Evolutionary conservation across 2,113 vertebrate species (phyloP), one percentile per base, ranked within the genome.

Genomic region (Paradisaea rubra): DNA sequence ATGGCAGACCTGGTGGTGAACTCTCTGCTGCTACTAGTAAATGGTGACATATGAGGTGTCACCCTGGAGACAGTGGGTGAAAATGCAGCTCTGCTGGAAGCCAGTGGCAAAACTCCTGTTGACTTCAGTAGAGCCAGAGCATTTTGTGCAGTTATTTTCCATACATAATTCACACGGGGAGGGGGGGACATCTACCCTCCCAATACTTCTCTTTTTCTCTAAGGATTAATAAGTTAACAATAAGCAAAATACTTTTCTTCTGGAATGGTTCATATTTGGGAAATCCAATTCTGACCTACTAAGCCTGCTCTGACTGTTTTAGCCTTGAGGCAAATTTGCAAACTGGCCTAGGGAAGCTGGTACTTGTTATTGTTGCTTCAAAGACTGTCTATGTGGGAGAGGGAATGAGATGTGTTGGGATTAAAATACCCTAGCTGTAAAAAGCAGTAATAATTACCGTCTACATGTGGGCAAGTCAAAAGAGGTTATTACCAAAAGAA

Each of bases 291-390:
- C 65, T 94, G 88, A 94, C 81, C 92, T 91, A 94, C 71, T 90
- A 95, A 95, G 88, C n/a, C 31, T 88, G 76, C 89, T 95, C 91
- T 89, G 76, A 95, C 92, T 96, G 76, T 94, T 95, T 94, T 57
- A 94, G 82, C 92, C 68, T 17, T 33, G 65, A 95, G 94, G 94
- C 79, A 93, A 91, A 91, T 91, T 91, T 95, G 64, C 82, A 91
- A 94, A 90, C 93, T 88, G 91, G 91, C 91, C 96, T 93, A 86
- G 88, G 89, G 91, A 95, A 95, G 93, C 95, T 95, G 79, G 91
- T 96, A 93, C 95, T 96, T 95, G 94, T 95, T 96, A 89, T 93
- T 95, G 94, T 96, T 95, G 88, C 95, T 95, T 97, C 94, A 97
- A 96, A 97, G 96, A 78, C 87, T 88, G 85, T 86, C 91, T 95